Percentiles rank a stretch among this genome's conserved stretches.
Conservation (phyloP, 2,888 invertebrate genomes). For the Brenthis daphne region DNA sequence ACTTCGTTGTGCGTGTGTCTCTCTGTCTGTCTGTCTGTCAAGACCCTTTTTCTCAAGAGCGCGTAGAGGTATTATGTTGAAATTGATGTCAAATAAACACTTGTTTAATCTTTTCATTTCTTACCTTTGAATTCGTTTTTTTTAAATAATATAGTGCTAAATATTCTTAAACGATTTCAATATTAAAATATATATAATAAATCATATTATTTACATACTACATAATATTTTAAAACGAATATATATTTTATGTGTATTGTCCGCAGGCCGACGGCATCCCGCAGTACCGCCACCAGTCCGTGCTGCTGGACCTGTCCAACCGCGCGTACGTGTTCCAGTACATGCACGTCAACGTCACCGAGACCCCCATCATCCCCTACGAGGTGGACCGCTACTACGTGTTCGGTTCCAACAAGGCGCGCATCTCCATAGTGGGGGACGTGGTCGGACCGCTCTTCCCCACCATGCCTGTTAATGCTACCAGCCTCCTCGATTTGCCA, state of each 20-base stretch:
- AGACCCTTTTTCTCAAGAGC: too few species aligned
- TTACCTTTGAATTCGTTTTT: too few species aligned
- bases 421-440: constrained; percentile 92
- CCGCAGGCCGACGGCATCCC: constrained; percentile 92
- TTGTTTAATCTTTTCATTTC: too few species aligned
- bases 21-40: too few species aligned
- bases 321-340: constrained; percentile 96
- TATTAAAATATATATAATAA: too few species aligned
- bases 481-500: constrained; percentile 89
- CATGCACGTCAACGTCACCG: constrained; percentile 97
- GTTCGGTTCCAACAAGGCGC: constrained; percentile 94
- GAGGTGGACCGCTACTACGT: constrained; percentile 93
- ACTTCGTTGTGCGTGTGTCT: too few species aligned
- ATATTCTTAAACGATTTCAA: too few species aligned
- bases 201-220: not conserved
- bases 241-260: not conserved
- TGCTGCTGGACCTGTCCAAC: constrained; percentile 95
- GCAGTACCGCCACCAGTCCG: constrained; percentile 95
- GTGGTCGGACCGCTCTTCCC: constrained; percentile 97
- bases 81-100: too few species aligned
- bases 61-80: too few species aligned
- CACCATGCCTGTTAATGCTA: constrained; percentile 94
- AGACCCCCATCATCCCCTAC: constrained; percentile 95
- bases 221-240: not conserved
- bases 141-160: too few species aligned